These are phyloP conservation scores for Cepaea hortensis DNA, from an alignment of 2,888 invertebrate species.

Conservation along the genomic window DNA sequence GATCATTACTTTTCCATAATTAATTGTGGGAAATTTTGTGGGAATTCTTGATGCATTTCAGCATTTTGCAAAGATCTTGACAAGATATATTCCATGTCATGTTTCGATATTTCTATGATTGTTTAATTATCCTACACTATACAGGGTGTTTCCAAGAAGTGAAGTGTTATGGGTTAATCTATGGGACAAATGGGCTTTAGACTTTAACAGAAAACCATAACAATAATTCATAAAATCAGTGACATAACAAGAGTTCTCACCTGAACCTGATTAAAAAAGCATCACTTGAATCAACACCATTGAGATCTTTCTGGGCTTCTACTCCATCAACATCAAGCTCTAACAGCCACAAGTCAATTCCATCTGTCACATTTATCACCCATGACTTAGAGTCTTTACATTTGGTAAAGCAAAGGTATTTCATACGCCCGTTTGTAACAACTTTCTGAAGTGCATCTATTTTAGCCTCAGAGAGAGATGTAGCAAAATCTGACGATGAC, in stretches of 20 bases:
- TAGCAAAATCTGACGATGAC: conserved; percentile 52
- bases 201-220: too few species aligned
- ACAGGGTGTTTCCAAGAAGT: too few species aligned
- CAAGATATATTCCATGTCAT: too few species aligned
- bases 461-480: conserved; percentile 58
- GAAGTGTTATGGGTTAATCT: too few species aligned
- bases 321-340: conserved; percentile 66
- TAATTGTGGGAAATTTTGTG: too few species aligned
- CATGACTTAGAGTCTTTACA: conserved; percentile 52
- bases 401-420: conserved; percentile 65
- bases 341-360: conserved; percentile 66
- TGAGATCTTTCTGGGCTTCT: conserved; percentile 64
- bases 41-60: too few species aligned
- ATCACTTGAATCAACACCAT: conserved; percentile 60
- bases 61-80: too few species aligned
- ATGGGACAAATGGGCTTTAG: too few species aligned
- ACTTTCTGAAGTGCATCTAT: conserved; percentile 60
- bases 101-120: too few species aligned
- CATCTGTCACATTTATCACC: conserved; percentile 66
- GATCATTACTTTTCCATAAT: too few species aligned
- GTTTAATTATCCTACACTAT: too few species aligned
- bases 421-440: conserved; percentile 58
- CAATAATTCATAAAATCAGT: too few species aligned
- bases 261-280: conserved; percentile 65
- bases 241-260: conserved; percentile 50